Base-by-base conservation (phyloP, 2,888 invertebrate genomes). In the Polyommatus iphigenia region DNA sequence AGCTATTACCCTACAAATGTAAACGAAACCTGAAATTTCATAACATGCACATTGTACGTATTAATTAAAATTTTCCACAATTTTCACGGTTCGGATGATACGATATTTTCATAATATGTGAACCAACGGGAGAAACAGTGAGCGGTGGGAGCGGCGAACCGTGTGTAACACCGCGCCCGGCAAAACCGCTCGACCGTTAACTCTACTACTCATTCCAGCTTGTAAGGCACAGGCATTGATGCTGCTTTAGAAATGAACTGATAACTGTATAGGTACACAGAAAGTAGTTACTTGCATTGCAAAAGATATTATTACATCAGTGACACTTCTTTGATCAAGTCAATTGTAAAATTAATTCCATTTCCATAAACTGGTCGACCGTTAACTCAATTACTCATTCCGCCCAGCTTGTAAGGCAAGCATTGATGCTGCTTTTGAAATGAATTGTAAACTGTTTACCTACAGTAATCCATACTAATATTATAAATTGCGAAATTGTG, bases 21-120 rank as follows among this genome's bases (percentile, higher is more conserved):
- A 32, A 32, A 67, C 67, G 6, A 18, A 32, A 15, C 15, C 67
- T 6, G 29, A 67, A 67, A 32, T 67, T 15, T 67, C 15, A 29
- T 29, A 6, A 67, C 7, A 67, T 18, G 18, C 5, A 7, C 15
- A 67, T n/a, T n/a, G n/a, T n/a, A n/a, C n/a, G n/a, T 20, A 1
- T 67, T 67, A 15, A 67, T 67, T 67, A 67, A 67, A 67, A 67
- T 67, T 67, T 67, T 67, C 67, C 67, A 32, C 67, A 67, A 67
- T 67, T 67, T 67, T 67, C 15, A 32, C 67, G 67, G 29, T 67
- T 67, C 67, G 29, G 15, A 67, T 67, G 67, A 67, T 29, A 67
- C 67, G 10, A 6, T 29, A 29, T 32, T 67, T 67, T 15, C 67
- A 67, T 67, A 29, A 67, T 29, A 67, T 67, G 6, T 15, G 29